Conservation (phyloP, 2,888 invertebrate genomes). For the Dasypolia templi region DNA sequence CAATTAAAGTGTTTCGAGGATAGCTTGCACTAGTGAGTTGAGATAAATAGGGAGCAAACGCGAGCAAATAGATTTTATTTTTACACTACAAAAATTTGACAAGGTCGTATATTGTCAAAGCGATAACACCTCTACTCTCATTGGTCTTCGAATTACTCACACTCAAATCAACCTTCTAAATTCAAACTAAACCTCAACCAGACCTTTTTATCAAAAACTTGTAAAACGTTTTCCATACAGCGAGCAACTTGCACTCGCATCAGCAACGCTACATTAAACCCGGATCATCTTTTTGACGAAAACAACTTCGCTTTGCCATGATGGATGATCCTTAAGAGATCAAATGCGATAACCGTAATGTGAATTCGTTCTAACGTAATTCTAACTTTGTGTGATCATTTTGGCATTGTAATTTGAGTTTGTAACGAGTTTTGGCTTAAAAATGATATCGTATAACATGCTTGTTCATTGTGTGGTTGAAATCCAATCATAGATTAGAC, state of each 20-base stretch:
- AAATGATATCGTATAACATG: slow-evolving; percentile 44
- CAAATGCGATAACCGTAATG: slow-evolving; percentile 63
- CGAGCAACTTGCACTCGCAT: slow-evolving; percentile 51
- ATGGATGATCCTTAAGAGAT: slow-evolving; percentile 65
- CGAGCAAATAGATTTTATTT: no score
- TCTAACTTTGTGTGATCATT: slow-evolving; percentile 41
- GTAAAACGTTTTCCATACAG: slow-evolving; percentile 47
- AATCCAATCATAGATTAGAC: slow-evolving; percentile 18
- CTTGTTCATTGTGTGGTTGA: slow-evolving; percentile 23
- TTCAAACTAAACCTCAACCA: slow-evolving; percentile 18
- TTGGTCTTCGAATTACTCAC: slow-evolving; percentile 34
- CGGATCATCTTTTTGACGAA: slow-evolving; percentile 68
- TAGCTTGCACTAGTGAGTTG: no score
- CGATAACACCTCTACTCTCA: background rate
- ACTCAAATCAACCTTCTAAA: slow-evolving; percentile 33
- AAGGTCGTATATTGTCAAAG: background rate
- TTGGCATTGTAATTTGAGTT: slow-evolving; percentile 50
- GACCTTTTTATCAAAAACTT: slow-evolving; percentile 50
- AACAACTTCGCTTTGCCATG: slow-evolving; percentile 64
- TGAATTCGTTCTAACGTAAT: slow-evolving; percentile 40
- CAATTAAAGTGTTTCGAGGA: no score
- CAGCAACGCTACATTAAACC: slow-evolving; percentile 72
- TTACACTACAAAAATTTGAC: no score
- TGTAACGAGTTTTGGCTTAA: slow-evolving; percentile 28
- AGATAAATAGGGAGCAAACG: no score